Evolutionary conservation across 2,888 invertebrate species (phyloP).

Genomic region (Beris morrisii): DNA sequence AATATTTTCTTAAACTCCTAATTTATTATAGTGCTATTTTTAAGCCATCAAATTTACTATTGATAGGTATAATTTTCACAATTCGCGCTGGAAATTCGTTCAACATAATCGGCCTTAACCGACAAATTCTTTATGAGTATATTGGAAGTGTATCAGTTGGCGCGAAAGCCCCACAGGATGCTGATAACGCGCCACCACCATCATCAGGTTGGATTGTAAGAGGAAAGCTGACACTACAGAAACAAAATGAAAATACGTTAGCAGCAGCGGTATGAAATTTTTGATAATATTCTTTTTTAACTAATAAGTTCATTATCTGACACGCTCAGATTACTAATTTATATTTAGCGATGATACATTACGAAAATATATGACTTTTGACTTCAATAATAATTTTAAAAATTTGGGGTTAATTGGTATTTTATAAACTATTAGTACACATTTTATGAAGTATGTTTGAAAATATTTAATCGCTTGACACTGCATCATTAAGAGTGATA

Average conservation of each 20-base stretch:
- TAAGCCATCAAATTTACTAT: neutral
- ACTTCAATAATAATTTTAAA: too few species aligned
- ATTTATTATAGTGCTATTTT: neutral
- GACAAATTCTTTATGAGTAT: slow-evolving; percentile 56
- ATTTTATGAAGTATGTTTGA: too few species aligned
- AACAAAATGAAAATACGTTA: slow-evolving; percentile 48
- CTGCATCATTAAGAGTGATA: too few species aligned
- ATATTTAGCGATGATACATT: slow-evolving; percentile 37
- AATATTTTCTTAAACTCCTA: neutral
- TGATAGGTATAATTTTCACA: slow-evolving; percentile 15
- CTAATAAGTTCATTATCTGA: slow-evolving; percentile 21
- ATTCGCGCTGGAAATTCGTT: slow-evolving; percentile 48
- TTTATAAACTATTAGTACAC: too few species aligned
- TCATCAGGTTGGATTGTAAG: slow-evolving; percentile 55
- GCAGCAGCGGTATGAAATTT: slow-evolving; percentile 53
- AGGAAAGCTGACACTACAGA: slow-evolving; percentile 53
- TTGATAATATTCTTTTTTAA: neutral
- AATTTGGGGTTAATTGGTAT: too few species aligned
- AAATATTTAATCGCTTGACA: too few species aligned
- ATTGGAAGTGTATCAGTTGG: slow-evolving; percentile 54
- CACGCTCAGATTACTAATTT: slow-evolving; percentile 18
- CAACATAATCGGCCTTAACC: slow-evolving; percentile 53
- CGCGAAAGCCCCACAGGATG: slow-evolving; percentile 54
- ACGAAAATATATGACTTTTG: too few species aligned
- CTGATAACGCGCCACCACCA: slow-evolving; percentile 51